Evolutionary conservation across 92 coral and sea anemone genomes (phyloP).

Genomic region (Metridium senile): DNA sequence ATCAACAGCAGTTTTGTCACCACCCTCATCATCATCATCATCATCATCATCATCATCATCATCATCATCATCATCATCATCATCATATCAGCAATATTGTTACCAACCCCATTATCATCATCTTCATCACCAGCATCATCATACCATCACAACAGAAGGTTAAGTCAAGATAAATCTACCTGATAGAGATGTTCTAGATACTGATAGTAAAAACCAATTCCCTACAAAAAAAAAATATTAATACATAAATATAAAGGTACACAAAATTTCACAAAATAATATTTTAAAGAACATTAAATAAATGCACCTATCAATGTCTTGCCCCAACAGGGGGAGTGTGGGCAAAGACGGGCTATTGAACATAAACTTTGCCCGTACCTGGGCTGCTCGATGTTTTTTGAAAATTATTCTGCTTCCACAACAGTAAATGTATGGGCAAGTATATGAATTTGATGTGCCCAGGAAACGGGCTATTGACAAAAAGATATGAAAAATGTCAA

Average conservation of each 20-base stretch:
- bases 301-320: too few relatives aligned
- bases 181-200: conserved; percentile 84
- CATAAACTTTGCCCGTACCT: too few relatives aligned
- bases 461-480: too few relatives aligned
- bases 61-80: conserved; percentile 7
- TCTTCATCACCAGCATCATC: background rate
- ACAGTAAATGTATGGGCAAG: too few relatives aligned
- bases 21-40: background rate
- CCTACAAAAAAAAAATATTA: conserved; percentile 36
- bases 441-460: too few relatives aligned
- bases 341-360: too few relatives aligned
- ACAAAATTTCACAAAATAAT: background rate
- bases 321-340: too few relatives aligned
- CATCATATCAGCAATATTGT: background rate
- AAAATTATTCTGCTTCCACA: too few relatives aligned
- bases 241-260: background rate
- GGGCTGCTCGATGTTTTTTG: too few relatives aligned
- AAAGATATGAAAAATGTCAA: too few relatives aligned
- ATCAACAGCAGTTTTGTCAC: background rate
- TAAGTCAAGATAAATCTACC: conserved; percentile 27
- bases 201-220: conserved; percentile 77
- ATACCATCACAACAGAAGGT: background rate
- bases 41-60: background rate
- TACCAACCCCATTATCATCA: background rate
- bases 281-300: background rate